These are phyloP conservation scores for Micromesistius poutassou DNA, from an alignment of 2,797 vertebrate species.

Conservation along the genomic window DNA sequence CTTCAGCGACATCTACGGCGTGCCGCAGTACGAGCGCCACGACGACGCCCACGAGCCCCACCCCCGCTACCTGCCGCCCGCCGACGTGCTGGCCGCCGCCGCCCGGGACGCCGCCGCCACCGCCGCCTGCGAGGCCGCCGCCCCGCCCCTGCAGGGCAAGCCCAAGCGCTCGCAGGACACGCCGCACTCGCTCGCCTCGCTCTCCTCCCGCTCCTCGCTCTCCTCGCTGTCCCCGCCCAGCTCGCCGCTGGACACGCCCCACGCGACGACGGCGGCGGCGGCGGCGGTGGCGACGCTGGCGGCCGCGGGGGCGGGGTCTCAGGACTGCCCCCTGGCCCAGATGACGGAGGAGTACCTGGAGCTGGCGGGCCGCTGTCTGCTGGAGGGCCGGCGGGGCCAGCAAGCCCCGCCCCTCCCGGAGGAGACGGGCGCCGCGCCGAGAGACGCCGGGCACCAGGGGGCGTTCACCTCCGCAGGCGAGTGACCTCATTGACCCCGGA, in stretches of 20 bases:
- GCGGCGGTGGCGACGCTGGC: no score
- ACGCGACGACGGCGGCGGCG: conserved; percentile 59
- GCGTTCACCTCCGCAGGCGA: conserved; percentile 67
- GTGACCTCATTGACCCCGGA: conserved; percentile 8
- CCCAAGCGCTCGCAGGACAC: conserved; percentile 87
- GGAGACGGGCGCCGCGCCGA: conserved; percentile 55
- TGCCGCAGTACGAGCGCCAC: conserved; percentile 88
- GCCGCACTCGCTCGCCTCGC: conserved; percentile 90
- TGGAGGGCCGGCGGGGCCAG: conserved; percentile 83
- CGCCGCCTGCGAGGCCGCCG: background rate
- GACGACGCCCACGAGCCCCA: conserved; percentile 83
- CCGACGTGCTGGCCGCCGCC: conserved; percentile 73
- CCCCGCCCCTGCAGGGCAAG: conserved; percentile 74
- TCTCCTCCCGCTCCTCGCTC: conserved; percentile 94
- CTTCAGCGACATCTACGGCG: conserved; percentile 96
- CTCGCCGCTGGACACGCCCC: conserved; percentile 93
- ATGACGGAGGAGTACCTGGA: conserved; percentile 93
- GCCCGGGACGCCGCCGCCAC: conserved; percentile 71
- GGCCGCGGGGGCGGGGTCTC: conserved; percentile 55
- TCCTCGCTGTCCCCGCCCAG: conserved; percentile 95
- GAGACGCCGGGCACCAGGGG: conserved; percentile 73
- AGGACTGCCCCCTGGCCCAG: conserved; percentile 88
- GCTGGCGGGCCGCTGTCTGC: conserved; percentile 79
- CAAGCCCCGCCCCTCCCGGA: conserved; percentile 62
- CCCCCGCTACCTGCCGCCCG: conserved; percentile 83